A percentile compares a stretch with the other conserved stretches of the same genome.
These are phyloP conservation scores for Lasius platythorax DNA, from an alignment of 2,888 invertebrate genomes.

Conservation along the genomic window DNA sequence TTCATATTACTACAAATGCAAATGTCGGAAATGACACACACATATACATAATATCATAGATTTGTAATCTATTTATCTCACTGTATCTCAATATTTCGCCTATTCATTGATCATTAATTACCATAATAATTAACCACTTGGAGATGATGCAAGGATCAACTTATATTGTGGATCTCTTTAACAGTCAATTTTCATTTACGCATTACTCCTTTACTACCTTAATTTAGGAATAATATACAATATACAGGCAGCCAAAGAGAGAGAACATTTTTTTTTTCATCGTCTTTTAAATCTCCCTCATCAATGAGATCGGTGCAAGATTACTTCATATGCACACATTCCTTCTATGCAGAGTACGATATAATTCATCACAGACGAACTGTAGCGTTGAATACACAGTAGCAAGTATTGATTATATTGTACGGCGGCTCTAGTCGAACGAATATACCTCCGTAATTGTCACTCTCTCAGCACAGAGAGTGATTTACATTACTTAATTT, in stretches of 20 bases:
- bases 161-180: neutral
- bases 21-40: neutral
- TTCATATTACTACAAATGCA: conserved; percentile 1
- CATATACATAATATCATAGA: conserved; percentile 13
- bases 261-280: conserved; percentile 7
- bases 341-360: conserved; percentile 19
- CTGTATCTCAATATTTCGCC: conserved; percentile 16
- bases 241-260: conserved; percentile 41
- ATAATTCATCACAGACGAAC: conserved; percentile 47
- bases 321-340: conserved; percentile 15
- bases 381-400: conserved; percentile 75
- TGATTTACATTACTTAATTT: conserved; percentile 78
- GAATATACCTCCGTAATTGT: conserved; percentile 83
- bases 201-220: conserved; percentile 10
- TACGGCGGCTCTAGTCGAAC: conserved; percentile 85
- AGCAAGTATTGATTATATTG: conserved; percentile 80
- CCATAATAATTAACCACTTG: neutral
- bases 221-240: conserved; percentile 31
- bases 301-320: conserved; percentile 23
- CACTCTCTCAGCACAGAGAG: conserved; percentile 54
- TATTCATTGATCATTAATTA: conserved; percentile 22
- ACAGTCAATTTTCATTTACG: neutral
- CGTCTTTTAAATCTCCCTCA: conserved; percentile 16
- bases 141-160: neutral
- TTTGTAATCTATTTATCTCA: conserved; percentile 31